Conservation (phyloP, 2,888 invertebrate species). For the Acleris literana region DNA sequence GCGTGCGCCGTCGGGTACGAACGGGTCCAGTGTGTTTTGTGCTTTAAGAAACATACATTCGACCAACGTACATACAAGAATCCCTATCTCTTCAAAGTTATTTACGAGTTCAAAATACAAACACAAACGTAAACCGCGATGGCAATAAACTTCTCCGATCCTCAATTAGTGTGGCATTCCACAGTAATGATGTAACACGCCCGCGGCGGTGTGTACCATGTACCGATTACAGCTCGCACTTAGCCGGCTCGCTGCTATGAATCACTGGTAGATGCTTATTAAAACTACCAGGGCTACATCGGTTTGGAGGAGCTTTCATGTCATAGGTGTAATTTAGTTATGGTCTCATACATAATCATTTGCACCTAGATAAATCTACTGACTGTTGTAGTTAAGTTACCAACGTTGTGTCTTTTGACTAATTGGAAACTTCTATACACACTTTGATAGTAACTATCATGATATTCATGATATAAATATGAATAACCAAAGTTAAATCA, state of each 20-base stretch:
- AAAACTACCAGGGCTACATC: conserved; percentile 34
- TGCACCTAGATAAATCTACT: too few relatives aligned
- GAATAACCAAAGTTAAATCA: not conserved
- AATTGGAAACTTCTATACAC: too few relatives aligned
- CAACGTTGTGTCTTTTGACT: too few relatives aligned
- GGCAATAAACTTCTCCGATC: conserved; percentile 48
- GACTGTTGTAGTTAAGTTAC: too few relatives aligned
- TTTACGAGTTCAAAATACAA: conserved; percentile 27
- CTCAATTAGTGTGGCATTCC: conserved; percentile 67
- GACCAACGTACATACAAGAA: not conserved
- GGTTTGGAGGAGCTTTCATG: conserved; percentile 31
- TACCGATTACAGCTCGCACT: conserved; percentile 43
- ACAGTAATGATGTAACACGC: conserved; percentile 55
- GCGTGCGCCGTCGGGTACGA: too few relatives aligned
- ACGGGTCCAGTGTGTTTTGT: too few relatives aligned
- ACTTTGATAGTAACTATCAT: too few relatives aligned
- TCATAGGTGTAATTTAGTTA: conserved; percentile 1
- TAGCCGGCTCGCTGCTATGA: conserved; percentile 45
- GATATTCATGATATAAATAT: too few relatives aligned
- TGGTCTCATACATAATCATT: not conserved
- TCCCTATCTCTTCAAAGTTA: conserved; percentile 14
- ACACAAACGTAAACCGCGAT: conserved; percentile 36
- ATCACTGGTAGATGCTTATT: conserved; percentile 31
- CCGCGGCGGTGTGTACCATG: conserved; percentile 45
- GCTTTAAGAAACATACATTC: not conserved